A percentile compares a stretch with the other conserved stretches of the same genome.
Evolutionary conservation across 2,888 invertebrate species (phyloP).

Genomic region (Altica lythri): DNA sequence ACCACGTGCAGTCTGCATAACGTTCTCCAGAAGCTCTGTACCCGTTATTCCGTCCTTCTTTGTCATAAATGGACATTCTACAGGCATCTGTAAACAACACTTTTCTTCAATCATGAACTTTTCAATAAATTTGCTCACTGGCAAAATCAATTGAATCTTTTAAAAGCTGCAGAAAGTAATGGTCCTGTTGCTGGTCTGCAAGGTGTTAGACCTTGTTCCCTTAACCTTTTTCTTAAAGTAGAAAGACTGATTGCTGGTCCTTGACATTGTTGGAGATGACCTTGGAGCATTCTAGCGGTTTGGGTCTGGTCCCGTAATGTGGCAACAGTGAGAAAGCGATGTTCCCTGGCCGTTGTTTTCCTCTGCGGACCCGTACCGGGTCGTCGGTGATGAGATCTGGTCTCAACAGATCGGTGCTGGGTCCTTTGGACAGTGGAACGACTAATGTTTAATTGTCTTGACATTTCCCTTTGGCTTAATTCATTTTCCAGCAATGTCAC

Average conservation of each 20-base stretch:
- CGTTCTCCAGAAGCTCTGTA: too few relatives aligned
- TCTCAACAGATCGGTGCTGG: too few relatives aligned
- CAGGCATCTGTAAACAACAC: background rate
- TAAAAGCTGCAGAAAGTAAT: background rate
- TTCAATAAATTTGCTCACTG: background rate
- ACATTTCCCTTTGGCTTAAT: too few relatives aligned
- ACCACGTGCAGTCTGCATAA: too few relatives aligned
- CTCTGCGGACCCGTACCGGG: background rate
- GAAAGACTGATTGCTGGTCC: background rate
- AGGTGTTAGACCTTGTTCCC: background rate
- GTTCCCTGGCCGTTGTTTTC: background rate
- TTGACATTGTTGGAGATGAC: background rate
- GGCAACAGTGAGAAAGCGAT: background rate
- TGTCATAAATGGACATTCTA: too few relatives aligned
- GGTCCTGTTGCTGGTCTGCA: background rate
- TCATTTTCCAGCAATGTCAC: too few relatives aligned
- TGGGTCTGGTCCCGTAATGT: too few relatives aligned
- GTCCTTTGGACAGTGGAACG: too few relatives aligned
- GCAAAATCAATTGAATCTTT: background rate
- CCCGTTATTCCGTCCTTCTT: too few relatives aligned
- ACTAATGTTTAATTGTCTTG: too few relatives aligned
- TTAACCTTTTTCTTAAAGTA: background rate
- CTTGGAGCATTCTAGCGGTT: too few relatives aligned
- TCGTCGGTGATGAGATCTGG: background rate
- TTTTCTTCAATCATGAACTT: background rate